A percentile compares a stretch with the other conserved stretches of the same genome.
These are phyloP conservation scores for Parasteatoda lunata DNA, from an alignment of 2,888 invertebrate genomes.

Conservation along the genomic window DNA sequence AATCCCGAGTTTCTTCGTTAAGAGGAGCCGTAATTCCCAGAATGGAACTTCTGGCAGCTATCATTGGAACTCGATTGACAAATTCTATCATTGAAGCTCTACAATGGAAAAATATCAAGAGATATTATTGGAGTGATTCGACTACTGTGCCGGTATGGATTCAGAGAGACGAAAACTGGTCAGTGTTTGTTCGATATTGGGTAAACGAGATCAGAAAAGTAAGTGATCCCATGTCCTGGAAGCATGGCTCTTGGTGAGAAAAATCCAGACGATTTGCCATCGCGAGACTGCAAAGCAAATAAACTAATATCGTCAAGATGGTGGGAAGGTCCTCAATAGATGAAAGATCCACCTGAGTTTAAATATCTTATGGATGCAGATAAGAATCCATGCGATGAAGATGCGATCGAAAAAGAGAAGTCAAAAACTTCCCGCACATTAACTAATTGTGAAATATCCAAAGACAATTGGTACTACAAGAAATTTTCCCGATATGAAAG, in stretches of 20 bases:
- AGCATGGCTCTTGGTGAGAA: neutral
- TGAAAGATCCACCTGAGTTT: neutral
- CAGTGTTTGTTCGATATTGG: neutral
- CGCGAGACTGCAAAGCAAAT: neutral
- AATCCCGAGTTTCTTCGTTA: neutral
- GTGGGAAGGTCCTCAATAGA: neutral
- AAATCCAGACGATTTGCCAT: no score
- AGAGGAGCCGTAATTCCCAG: neutral
- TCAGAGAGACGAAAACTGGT: neutral
- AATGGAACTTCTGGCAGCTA: neutral
- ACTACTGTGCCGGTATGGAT: neutral
- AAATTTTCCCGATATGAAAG: neutral
- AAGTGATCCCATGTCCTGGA: neutral
- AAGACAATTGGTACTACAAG: neutral
- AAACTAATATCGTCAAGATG: neutral
- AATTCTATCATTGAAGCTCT: conserved; percentile 13
- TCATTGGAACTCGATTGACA: neutral
- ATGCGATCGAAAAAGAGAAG: neutral
- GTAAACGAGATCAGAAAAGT: neutral
- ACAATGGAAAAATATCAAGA: neutral
- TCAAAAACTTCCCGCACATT: neutral
- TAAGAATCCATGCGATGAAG: neutral
- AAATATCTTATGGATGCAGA: neutral
- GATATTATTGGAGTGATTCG: neutral
- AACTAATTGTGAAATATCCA: neutral